Evolutionary conservation across 2,113 vertebrate species (phyloP).

Genomic region (Mesocricetus auratus): DNA sequence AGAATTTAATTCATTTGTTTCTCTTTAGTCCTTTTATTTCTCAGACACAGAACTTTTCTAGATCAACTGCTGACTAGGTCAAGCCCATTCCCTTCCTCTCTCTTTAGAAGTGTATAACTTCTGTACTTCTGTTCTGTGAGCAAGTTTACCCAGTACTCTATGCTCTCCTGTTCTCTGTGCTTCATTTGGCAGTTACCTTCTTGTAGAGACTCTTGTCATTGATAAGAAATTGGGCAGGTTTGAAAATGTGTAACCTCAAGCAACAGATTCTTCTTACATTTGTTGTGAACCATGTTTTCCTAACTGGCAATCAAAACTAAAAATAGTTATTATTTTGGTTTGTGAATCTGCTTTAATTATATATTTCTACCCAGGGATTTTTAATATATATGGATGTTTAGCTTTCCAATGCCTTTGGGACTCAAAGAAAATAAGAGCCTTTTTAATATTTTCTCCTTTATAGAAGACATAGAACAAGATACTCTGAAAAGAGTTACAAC

Average conservation of each 20-base stretch:
- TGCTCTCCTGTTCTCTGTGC: neutral
- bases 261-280: neutral
- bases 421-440: neutral
- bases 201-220: neutral
- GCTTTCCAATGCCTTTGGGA: neutral
- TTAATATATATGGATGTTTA: neutral
- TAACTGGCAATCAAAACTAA: neutral
- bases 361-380: neutral
- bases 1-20: neutral
- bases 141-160: neutral
- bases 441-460: neutral
- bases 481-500: neutral
- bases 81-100: neutral
- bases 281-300: neutral
- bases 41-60: neutral
- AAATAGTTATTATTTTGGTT: neutral
- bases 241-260: neutral
- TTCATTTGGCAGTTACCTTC: neutral
- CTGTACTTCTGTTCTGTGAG: neutral
- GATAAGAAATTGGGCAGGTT: neutral
- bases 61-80: neutral
- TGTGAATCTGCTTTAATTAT: neutral
- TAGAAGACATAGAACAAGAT: neutral
- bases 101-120: neutral
- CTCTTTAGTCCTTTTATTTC: neutral